Percentiles rank a stretch among this genome's conserved stretches.
Evolutionary conservation across 2,888 invertebrate species (phyloP).

Genomic region (Pegoplata infirma): DNA sequence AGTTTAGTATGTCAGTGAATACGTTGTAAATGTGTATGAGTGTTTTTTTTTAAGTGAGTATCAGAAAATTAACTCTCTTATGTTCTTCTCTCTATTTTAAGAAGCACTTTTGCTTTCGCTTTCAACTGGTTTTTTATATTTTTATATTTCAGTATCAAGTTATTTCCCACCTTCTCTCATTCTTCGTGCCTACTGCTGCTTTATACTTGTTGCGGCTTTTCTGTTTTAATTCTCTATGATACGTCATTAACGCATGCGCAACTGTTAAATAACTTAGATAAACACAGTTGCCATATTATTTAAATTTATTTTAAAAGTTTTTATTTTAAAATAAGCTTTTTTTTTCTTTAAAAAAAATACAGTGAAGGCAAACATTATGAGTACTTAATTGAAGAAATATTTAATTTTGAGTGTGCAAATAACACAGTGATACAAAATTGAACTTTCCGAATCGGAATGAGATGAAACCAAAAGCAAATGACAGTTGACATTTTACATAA

Average conservation of each 20-base stretch:
- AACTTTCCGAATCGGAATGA: too few relatives aligned
- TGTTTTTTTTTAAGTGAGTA: background rate
- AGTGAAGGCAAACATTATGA: slow-evolving; percentile 15
- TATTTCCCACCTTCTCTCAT: background rate
- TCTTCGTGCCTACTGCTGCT: background rate
- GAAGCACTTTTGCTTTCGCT: slow-evolving; percentile 75
- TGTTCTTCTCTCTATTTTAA: slow-evolving; percentile 4
- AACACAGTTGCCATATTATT: slow-evolving; percentile 48
- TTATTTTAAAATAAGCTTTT: slow-evolving; percentile 44
- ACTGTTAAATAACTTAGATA: slow-evolving; percentile 48
- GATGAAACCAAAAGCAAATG: too few relatives aligned
- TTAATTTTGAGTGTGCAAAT: background rate
- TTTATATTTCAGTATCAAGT: slow-evolving; percentile 46
- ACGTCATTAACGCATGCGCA: slow-evolving; percentile 49
- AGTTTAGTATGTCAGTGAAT: slow-evolving; percentile 60
- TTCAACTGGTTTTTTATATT: slow-evolving; percentile 69
- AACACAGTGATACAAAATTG: too few relatives aligned
- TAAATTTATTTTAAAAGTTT: slow-evolving; percentile 21
- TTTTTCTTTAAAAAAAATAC: slow-evolving; percentile 20
- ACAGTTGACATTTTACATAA: too few relatives aligned
- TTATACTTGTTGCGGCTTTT: background rate
- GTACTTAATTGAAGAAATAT: background rate
- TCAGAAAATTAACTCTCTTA: background rate
- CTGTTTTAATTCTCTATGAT: background rate
- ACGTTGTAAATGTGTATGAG: background rate